Evolutionary conservation across 2,113 vertebrate genomes (phyloP).

Genomic region (Myxocyprinus asiaticus): DNA sequence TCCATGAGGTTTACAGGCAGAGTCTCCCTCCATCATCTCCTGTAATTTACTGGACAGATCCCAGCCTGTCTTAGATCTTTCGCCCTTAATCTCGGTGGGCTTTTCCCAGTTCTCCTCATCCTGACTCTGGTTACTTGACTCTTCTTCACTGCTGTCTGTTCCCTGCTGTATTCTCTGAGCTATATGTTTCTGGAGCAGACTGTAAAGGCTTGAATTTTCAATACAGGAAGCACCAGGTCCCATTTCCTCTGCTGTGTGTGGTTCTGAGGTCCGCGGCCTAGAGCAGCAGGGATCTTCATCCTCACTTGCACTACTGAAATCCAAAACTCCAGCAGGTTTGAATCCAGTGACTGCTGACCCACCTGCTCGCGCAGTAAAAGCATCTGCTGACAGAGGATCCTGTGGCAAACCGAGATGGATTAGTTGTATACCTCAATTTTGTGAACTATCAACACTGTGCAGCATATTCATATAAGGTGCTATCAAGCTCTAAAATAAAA

Average conservation of each 20-base stretch:
- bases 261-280: slow-evolving; percentile 55
- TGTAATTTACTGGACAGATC: slow-evolving; percentile 52
- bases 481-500: too few species aligned
- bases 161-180: slow-evolving; percentile 40
- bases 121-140: not conserved
- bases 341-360: slow-evolving; percentile 26
- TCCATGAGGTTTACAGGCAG: not conserved
- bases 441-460: not conserved
- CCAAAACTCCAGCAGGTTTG: slow-evolving; percentile 56
- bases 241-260: slow-evolving; percentile 67
- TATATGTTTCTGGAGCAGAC: slow-evolving; percentile 73
- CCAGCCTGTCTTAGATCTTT: not conserved
- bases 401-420: not conserved
- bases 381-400: slow-evolving; percentile 10
- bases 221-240: not conserved
- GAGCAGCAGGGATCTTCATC: slow-evolving; percentile 69
- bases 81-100: not conserved
- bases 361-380: not conserved
- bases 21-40: slow-evolving; percentile 40
- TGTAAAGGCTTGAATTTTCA: slow-evolving; percentile 75
- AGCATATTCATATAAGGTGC: too few species aligned
- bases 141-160: slow-evolving; percentile 40
- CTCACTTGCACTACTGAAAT: slow-evolving; percentile 85
- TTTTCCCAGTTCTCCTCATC: slow-evolving; percentile 11
- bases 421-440: not conserved